Percentiles rank a stretch among this genome's conserved stretches.
phyloP scores from a whole-genome alignment of 2,888 invertebrate genomes.

The Trypoxylon attenuatum region DNA sequence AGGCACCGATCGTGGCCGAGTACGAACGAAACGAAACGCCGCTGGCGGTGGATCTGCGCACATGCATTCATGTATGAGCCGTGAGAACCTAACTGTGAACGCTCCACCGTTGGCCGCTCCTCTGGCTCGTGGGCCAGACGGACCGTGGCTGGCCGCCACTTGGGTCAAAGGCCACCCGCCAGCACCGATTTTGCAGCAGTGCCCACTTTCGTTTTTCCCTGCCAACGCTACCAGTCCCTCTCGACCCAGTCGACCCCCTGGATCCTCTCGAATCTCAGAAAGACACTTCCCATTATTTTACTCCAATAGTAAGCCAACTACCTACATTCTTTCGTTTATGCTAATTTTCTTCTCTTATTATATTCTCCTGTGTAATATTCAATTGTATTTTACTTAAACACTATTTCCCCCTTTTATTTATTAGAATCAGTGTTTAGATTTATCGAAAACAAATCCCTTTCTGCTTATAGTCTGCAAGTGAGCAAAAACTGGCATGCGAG shows the following conservation, averaged over 20 bases:
- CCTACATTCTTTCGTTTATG: no score
- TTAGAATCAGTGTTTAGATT: no score
- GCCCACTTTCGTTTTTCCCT: constrained; percentile 56
- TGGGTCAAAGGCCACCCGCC: constrained; percentile 67
- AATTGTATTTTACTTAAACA: no score
- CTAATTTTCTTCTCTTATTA: no score
- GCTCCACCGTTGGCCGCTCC: constrained; percentile 59
- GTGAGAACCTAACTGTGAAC: constrained; percentile 73
- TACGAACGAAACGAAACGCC: constrained; percentile 26
- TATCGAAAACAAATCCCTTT: no score
- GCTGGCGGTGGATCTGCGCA: constrained; percentile 48
- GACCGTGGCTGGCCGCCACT: constrained; percentile 40
- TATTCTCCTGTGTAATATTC: no score
- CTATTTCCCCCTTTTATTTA: no score
- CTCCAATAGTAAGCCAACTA: no score
- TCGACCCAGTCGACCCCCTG: not conserved
- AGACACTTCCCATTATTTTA: not conserved
- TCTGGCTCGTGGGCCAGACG: constrained; percentile 50
- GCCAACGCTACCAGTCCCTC: constrained; percentile 20
- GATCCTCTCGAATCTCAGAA: constrained; percentile 6
- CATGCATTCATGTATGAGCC: constrained; percentile 67
- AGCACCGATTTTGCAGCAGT: constrained; percentile 61
- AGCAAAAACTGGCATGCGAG: no score
- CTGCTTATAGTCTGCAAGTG: no score
- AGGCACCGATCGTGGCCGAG: constrained; percentile 28